Evolutionary conservation across 2,888 invertebrate species (phyloP).

Genomic region (Sarcophaga carnaria): DNA sequence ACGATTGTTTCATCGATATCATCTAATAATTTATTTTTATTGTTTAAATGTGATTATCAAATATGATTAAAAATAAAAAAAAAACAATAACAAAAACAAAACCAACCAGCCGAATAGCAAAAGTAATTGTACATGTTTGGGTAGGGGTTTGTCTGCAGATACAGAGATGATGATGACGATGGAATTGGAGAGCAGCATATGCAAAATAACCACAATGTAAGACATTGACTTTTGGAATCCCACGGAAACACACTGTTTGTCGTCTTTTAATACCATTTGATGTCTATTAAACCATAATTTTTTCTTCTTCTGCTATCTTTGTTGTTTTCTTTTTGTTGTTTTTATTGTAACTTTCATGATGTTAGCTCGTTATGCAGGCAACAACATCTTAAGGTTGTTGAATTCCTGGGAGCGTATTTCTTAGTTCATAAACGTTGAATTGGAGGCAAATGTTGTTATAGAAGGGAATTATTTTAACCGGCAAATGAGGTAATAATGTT

Average conservation of each 20-base stretch:
- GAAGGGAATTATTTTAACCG: neutral
- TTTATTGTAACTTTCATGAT: neutral
- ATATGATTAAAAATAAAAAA: constrained; percentile 16
- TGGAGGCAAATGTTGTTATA: neutral
- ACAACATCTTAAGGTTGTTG: constrained; percentile 49
- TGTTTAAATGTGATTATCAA: constrained; percentile 17
- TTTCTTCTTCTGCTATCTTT: constrained; percentile 4
- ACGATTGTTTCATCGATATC: constrained; percentile 28
- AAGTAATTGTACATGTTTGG: neutral
- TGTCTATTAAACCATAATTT: constrained; percentile 34
- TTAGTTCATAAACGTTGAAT: neutral
- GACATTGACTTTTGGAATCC: constrained; percentile 66
- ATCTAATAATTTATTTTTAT: constrained; percentile 51
- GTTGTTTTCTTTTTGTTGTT: constrained; percentile 5
- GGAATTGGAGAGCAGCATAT: constrained; percentile 10
- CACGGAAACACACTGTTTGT: constrained; percentile 58
- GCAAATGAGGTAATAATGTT: no score
- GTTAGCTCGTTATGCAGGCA: constrained; percentile 3
- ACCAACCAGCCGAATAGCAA: neutral
- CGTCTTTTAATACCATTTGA: constrained; percentile 31
- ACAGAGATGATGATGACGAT: neutral
- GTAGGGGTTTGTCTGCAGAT: neutral
- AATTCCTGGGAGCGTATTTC: constrained; percentile 36
- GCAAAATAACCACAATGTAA: constrained; percentile 61
- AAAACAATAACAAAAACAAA: neutral